Conservation (phyloP, 2,888 invertebrate species). For the Netelia virgata region DNA sequence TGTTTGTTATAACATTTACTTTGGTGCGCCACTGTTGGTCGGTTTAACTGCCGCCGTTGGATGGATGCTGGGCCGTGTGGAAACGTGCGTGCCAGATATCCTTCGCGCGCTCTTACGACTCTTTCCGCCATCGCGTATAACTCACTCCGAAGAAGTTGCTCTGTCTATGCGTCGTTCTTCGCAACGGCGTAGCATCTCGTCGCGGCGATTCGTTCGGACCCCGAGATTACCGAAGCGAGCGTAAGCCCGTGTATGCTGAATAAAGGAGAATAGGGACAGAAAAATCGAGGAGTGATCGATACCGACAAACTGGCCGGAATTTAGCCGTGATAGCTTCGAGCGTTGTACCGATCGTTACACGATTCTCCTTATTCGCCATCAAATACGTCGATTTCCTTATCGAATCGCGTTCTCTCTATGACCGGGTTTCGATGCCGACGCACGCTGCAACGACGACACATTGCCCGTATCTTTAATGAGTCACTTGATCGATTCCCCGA, state of each 20-base stretch:
- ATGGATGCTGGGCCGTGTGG: conserved; percentile 71
- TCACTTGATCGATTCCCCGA: conserved; percentile 62
- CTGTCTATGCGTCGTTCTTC: conserved; percentile 29
- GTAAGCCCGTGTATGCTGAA: not conserved
- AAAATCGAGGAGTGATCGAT: not conserved
- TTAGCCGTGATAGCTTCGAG: conserved; percentile 25
- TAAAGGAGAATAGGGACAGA: conserved; percentile 1
- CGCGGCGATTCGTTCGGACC: too few relatives aligned
- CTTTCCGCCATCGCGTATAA: conserved; percentile 73
- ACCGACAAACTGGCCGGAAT: conserved; percentile 46
- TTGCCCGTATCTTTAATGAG: conserved; percentile 61
- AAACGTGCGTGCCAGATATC: conserved; percentile 83
- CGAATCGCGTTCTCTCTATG: conserved; percentile 40
- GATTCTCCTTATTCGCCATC: conserved; percentile 55
- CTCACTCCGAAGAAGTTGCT: conserved; percentile 62
- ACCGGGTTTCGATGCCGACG: conserved; percentile 41
- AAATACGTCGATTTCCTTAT: conserved; percentile 57
- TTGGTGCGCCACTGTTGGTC: conserved; percentile 80
- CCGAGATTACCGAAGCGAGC: not conserved
- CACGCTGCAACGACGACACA: conserved; percentile 25
- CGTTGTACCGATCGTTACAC: conserved; percentile 25
- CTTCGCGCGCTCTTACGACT: conserved; percentile 77
- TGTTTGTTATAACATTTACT: conserved; percentile 84
- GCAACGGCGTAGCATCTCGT: conserved; percentile 1
- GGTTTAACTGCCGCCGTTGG: conserved; percentile 77